Evolutionary conservation across 2,113 vertebrate genomes (phyloP), one percentile per base, ranked within the genome.

Genomic region (Uria lomvia): DNA sequence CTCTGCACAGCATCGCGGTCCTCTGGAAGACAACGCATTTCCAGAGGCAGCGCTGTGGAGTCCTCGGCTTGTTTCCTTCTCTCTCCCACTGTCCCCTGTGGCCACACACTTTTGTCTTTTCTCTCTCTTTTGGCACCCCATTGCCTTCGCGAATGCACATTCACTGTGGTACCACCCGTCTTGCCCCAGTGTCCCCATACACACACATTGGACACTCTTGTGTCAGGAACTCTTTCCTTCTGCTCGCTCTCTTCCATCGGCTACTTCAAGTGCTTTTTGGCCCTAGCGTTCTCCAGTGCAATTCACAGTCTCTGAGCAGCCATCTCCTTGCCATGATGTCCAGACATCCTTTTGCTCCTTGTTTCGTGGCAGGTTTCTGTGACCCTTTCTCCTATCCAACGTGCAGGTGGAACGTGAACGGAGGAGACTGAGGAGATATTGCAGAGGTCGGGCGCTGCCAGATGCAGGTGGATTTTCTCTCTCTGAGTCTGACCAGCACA

Each of bases 341-440:
- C 52, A 47, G 83, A 47, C 30, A 15, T 49, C 4, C 16, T 66
- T 73, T 36, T 30, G 34, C 29, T 53, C 12, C 45, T 15, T 29
- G n/a, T 43, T 26, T 63, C 42, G 20, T 80, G 84, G 16, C 47
- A 45, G 8, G 24, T 60, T 78, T 88, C 77, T 94, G 32, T 85
- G 68, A 81, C 45, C 24, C 56, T 71, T 88, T 81, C 40, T 73
- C 47, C 50, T 60, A 2, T 53, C 15, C 60, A 80, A 52, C 0
- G 0, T 73, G 55, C 93, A 98, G 98, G 98, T 98, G 60, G 98
- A 98, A 66, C 45, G 42, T 11, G 98, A 98, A 38, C 73, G 97
- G 71, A 98, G 96, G 87, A 98, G 76, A 24, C 90, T 98, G 88
- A 98, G 96, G 95, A 98, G 87, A 67, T 63, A 58, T 12, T 53